Base-by-base conservation (phyloP, 2,888 invertebrate species). In the Podotricha telesiphe region DNA sequence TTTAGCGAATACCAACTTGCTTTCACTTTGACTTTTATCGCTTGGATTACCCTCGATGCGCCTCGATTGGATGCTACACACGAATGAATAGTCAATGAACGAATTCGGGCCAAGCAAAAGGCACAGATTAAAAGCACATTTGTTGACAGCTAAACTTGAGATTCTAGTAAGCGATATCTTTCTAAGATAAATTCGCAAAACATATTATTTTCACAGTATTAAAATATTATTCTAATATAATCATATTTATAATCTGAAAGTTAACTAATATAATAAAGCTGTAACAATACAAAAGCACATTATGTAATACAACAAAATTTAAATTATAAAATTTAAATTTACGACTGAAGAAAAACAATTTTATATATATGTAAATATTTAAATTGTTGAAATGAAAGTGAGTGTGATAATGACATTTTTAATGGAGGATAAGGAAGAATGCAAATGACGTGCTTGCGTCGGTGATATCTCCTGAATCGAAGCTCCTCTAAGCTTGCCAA, bases 401-500 rank as follows among this genome's bases (percentile, higher is more conserved):
- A 77, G 77, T 75, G 77, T 79, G 73, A 76, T 67, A 78, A n/a
- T n/a, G n/a, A n/a, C n/a, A n/a, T n/a, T 76, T 79, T 80, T 80
- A 78, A 80, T 76, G 78, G 80, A 77, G 80, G 79, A 75, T 78
- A 78, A 79, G 77, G 69, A 78, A 75, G 73, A 82, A 83, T 86
- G 85, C 81, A 86, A 91, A 91, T 86, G 86, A 86, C 82, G 86
- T 86, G 86, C 88, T 91, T 89, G 87, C 84, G 84, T 81, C 76
- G 77, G 78, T 79, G 84, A 84, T 87, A 86, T 84, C 82, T 80
- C 80, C 82, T 78, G 82, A 81, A 86, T 85, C 82, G 80, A 78
- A n/a, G n/a, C n/a, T n/a, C 81, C 80, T 77, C 80, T 89, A 91
- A 89, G 85, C 87, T 84, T 82, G 80, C 83, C 82, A 86, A 91